Evolutionary conservation across 2,888 invertebrate species (phyloP).

Genomic region (Cremastinae sp.): DNA sequence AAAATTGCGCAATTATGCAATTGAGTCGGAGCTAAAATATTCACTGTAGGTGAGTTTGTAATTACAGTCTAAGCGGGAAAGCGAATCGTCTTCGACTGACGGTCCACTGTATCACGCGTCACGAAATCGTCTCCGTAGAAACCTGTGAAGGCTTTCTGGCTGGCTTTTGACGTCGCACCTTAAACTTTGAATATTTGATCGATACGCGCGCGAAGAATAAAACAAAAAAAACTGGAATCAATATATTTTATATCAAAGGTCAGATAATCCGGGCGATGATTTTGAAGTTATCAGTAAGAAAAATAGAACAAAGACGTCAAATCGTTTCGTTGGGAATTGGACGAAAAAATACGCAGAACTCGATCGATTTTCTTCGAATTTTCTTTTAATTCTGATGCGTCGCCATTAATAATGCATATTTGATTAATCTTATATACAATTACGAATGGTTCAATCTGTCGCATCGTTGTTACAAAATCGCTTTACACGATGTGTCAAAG

Average conservation of each 20-base stretch:
- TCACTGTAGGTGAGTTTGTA: conserved; percentile 9
- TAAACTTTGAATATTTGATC: conserved; percentile 64
- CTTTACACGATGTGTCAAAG: conserved; percentile 35
- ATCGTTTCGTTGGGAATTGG: background rate
- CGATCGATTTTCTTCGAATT: conserved; percentile 46
- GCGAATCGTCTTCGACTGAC: conserved; percentile 40
- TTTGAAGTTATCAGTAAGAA: conserved; percentile 34
- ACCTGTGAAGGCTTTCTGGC: conserved; percentile 20
- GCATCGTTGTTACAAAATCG: conserved; percentile 69
- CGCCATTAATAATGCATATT: conserved; percentile 72
- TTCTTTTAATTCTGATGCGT: conserved; percentile 69
- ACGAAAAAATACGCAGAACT: conserved; percentile 2
- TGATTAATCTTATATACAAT: conserved; percentile 66
- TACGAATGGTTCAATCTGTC: conserved; percentile 69
- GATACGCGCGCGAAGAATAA: conserved; percentile 57
- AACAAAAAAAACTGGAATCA: conserved; percentile 8
- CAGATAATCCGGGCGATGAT: background rate
- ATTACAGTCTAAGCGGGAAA: conserved; percentile 21
- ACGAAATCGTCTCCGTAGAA: conserved; percentile 56
- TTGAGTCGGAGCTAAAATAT: no score
- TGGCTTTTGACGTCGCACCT: background rate
- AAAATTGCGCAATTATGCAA: no score
- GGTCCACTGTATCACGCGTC: conserved; percentile 18
- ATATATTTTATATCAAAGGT: conserved; percentile 34
- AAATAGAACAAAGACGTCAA: no score